Percentiles rank a stretch among this genome's conserved stretches.
phyloP scores from a whole-genome alignment of 2,113 vertebrate species.

The Gasterosteus aculeatus region DNA sequence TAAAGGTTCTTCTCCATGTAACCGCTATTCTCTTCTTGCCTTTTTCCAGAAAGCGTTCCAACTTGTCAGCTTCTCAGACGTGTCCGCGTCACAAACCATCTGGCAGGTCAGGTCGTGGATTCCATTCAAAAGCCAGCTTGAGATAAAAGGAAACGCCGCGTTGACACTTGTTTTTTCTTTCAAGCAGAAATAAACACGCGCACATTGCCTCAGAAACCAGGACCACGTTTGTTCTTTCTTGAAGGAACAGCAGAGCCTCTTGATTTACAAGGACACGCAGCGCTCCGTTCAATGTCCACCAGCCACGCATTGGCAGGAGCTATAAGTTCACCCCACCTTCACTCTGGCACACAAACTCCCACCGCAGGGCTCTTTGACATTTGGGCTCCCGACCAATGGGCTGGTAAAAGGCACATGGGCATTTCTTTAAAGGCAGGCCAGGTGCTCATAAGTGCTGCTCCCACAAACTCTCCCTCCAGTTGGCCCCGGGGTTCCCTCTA shows the following conservation, averaged over 20 bases:
- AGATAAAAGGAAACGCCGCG: background rate
- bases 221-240: background rate
- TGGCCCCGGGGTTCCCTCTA: background rate
- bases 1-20: too few relatives aligned
- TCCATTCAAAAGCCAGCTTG: background rate
- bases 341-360: constrained; percentile 35
- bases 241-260: constrained; percentile 19
- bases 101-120: background rate
- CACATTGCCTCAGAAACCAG: background rate
- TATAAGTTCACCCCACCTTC: constrained; percentile 25
- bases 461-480: constrained; percentile 11
- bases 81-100: background rate
- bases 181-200: background rate
- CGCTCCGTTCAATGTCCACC: background rate
- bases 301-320: background rate
- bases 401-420: constrained; percentile 44
- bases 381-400: constrained; percentile 56
- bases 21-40: too few relatives aligned
- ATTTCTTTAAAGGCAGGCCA: constrained; percentile 59
- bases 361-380: constrained; percentile 51
- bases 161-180: background rate
- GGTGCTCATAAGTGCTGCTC: constrained; percentile 50
- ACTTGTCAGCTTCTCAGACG: too few relatives aligned
- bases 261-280: constrained; percentile 43
- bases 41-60: too few relatives aligned